These are phyloP conservation scores for Nasua narica DNA, from an alignment of 2,797 vertebrate genomes.

Conservation along the genomic window DNA sequence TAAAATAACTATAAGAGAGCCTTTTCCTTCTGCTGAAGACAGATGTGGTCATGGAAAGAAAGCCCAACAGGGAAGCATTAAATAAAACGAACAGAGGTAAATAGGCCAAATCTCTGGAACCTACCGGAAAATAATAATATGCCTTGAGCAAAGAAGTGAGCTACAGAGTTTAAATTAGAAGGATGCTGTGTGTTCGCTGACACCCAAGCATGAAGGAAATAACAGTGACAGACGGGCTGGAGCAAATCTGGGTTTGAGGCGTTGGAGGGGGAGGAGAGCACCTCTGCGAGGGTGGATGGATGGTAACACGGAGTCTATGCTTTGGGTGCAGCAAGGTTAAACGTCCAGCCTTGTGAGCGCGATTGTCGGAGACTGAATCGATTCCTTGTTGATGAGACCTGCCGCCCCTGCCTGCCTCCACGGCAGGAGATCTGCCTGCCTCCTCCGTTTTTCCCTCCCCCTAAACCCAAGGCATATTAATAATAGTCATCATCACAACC, in stretches of 20 bases:
- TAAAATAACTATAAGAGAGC: neutral
- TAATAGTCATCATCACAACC: neutral
- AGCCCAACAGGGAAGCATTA: neutral
- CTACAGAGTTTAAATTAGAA: neutral
- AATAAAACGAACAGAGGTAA: neutral
- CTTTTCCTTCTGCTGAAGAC: neutral
- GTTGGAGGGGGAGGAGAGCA: neutral
- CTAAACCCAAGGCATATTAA: neutral
- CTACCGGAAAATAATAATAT: neutral
- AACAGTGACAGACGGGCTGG: neutral
- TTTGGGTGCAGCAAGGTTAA: neutral
- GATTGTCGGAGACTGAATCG: neutral
- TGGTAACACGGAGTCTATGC: too few relatives aligned
- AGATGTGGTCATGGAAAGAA: neutral
- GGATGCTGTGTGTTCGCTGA: neutral
- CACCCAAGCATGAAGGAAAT: neutral
- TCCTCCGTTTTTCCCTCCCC: neutral
- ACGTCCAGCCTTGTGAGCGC: neutral
- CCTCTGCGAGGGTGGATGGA: neutral
- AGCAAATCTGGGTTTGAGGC: neutral
- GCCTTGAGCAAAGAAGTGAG: neutral
- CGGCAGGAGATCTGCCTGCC: too few relatives aligned
- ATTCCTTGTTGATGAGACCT: neutral
- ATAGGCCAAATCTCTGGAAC: neutral
- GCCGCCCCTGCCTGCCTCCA: accelerated